Evolutionary conservation across 2,888 invertebrate genomes (phyloP), one percentile per base, ranked within the genome.

Genomic region (Drosophila meridiana): DNA sequence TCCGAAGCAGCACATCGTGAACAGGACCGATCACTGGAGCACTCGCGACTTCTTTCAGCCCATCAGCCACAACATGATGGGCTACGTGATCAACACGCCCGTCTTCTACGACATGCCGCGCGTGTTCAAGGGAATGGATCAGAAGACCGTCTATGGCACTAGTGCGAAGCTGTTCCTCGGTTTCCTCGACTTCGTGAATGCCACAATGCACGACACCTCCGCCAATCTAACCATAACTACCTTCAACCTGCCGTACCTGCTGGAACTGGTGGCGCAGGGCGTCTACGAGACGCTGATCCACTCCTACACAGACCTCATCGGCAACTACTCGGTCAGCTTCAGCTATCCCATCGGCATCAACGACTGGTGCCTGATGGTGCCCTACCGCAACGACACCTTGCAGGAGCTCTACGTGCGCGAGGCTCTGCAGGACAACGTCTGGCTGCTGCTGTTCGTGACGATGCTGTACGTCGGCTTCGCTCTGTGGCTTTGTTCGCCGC

Each of bases 341-440:
- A 91, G 92, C 71, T 91, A 92, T 64, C 92, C 92, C 1, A 83
- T 92, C 5, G 87, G 86, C 40, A 88, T 91, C 8, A 91, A 87
- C 60, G 92, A 92, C 36, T 87, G 87, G 78, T 92, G 92, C 56
- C 36, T 92, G 3, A 91, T 92, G 88, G 87, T 92, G 20, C 92
- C 92, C 1, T 84, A 73, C 55, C 76, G 71, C 2, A 90, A 89
- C 62, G 79, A 85, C 4, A 84, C 91, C 0, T 67, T 86, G 2
- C 83, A 83, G 28, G 80, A 90, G 11, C 52, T 78, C 9, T 92
- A 87, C 50, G 65, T 91, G 7, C 62, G 67, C 3, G 78, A 82
- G 9, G 85, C 88, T 0, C 75, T 92, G 13, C 69, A 87, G 32
- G 2, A 59, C 0, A 65, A 58, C 11, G 78, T 84, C 0, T 92